Evolutionary conservation across 2,113 vertebrate genomes (phyloP).

Genomic region (Plecotus auritus): DNA sequence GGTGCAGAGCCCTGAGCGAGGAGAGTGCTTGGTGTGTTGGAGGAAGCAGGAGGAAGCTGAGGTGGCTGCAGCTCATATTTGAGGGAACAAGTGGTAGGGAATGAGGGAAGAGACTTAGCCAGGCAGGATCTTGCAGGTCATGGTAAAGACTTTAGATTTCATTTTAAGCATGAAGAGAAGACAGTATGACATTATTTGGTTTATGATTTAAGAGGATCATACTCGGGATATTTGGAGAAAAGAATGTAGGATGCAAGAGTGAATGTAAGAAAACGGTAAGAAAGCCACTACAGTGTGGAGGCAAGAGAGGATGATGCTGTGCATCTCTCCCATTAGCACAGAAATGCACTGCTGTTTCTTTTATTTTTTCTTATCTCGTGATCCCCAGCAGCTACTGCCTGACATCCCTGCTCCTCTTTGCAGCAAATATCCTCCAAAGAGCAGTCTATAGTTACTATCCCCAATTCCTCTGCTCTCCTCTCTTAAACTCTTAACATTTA

Average conservation of each 20-base stretch:
- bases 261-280: neutral
- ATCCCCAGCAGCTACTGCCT: neutral
- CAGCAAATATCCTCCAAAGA: neutral
- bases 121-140: neutral
- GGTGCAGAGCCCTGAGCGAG: rapidly evolving
- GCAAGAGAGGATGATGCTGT: rapidly evolving
- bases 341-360: neutral
- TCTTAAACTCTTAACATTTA: neutral
- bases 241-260: neutral
- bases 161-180: neutral
- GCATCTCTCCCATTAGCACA: rapidly evolving
- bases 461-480: neutral
- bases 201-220: neutral
- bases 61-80: rapidly evolving
- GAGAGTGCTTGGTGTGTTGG: no score
- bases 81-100: neutral
- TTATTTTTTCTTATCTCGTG: neutral
- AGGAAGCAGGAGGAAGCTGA: neutral
- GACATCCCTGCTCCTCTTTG: neutral
- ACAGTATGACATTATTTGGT: neutral
- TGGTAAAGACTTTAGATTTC: neutral
- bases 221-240: neutral
- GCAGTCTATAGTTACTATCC: neutral
- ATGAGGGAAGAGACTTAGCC: neutral
- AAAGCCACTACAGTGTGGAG: neutral